A percentile compares a stretch with the other conserved stretches of the same genome.
These are phyloP conservation scores for Pteruthius melanotis DNA, from an alignment of 2,113 vertebrate species.

Conservation along the genomic window DNA sequence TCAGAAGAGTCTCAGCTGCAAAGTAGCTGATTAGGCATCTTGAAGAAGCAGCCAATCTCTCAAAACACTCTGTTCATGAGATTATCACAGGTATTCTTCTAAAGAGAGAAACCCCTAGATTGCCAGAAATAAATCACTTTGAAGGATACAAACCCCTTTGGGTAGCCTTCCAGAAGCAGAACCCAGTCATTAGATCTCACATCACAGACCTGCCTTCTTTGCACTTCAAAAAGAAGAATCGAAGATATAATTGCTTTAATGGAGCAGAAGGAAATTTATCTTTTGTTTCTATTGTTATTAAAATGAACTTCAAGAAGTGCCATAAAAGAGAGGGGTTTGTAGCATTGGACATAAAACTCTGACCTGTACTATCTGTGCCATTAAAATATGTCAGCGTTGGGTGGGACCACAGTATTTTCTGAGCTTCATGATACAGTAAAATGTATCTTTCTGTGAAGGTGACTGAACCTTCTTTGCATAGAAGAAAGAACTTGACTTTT, in stretches of 20 bases:
- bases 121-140: slow-evolving; percentile 21
- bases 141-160: not conserved
- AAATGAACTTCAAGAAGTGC: not conserved
- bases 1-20: slow-evolving; percentile 28
- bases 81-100: not conserved
- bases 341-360: not conserved
- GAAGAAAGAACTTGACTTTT: not conserved
- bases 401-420: not conserved
- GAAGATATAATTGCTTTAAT: not conserved
- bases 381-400: not conserved
- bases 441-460: not conserved
- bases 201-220: not conserved
- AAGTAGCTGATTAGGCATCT: slow-evolving; percentile 9
- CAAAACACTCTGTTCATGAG: not conserved
- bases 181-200: not conserved
- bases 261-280: not conserved
- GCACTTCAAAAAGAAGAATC: not conserved
- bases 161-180: not conserved
- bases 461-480: not conserved
- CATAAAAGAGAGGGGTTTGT: not conserved
- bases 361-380: not conserved
- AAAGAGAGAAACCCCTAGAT: not conserved
- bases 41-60: slow-evolving; percentile 15
- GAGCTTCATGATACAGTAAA: not conserved
- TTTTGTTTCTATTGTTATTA: not conserved